Evolutionary conservation across 2,888 invertebrate species (phyloP), one percentile per base, ranked within the genome.

Genomic region (Drosophila eohydei): DNA sequence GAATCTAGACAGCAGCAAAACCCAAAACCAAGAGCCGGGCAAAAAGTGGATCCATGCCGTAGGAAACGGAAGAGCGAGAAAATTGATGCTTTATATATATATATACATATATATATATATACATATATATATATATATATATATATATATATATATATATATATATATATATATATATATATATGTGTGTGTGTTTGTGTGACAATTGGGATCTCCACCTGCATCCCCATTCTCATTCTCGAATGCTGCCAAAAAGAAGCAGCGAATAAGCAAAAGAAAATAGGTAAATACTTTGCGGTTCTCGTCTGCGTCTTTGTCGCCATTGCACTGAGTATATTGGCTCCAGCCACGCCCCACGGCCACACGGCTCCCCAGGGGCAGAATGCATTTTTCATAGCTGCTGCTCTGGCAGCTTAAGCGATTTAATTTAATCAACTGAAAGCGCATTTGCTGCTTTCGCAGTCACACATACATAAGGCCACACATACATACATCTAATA

Each of bases 381-480:
- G 67, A 51, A 69, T 86, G 81, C 72, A 80, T 87, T 81, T 84
- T 87, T 85, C 87, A 83, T 81, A 70, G 82, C 70, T 65, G 68
- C 70, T 66, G 51, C 74, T 70, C 61, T 55, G 63, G 73, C 72
- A 74, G 83, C 86, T 79, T 85, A 78, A 81, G 85, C 85, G 85
- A 88, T 88, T 85, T 88, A 85, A 85, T 85, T 87, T 88, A 87
- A 87, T 87, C 87, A 87, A 86, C 86, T 82, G 88, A 87, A 86
- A 88, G 87, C 87, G 84, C 84, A 86, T 88, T 87, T 87, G 72
- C 83, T 86, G 87, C 80, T 83, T 78, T 71, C 78, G 75, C 71
- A 79, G 71, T 78, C 82, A 52, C 86, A 74, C 59, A 70, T 57
- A 73, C 57, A 70, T 50, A 68, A 21, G 41, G 54, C 50, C 38